Evolutionary conservation across 2,113 vertebrate species (phyloP).

Genomic region (Saimiri boliviensis): DNA sequence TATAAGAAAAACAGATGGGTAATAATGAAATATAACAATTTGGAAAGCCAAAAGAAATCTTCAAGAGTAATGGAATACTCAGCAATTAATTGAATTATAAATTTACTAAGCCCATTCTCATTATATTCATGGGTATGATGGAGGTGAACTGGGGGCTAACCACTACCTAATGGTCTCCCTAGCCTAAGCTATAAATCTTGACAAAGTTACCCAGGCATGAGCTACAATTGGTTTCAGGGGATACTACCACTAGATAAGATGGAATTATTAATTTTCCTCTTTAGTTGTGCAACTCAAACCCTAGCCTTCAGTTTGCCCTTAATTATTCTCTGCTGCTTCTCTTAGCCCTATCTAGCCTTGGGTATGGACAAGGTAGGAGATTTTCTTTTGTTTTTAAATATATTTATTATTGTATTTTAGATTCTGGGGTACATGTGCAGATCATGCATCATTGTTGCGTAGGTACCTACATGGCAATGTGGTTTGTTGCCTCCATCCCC

Average conservation of each 20-base stretch:
- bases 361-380: background rate
- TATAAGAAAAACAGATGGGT: background rate
- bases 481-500: too few relatives aligned
- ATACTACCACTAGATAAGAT: background rate
- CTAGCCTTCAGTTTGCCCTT: background rate
- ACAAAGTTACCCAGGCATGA: background rate
- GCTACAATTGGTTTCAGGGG: background rate
- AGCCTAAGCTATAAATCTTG: background rate
- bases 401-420: too few relatives aligned
- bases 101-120: background rate
- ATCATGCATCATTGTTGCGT: too few relatives aligned
- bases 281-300: background rate
- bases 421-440: too few relatives aligned
- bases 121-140: background rate
- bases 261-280: background rate
- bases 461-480: too few relatives aligned
- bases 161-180: background rate
- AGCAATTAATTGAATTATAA: background rate
- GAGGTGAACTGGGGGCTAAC: background rate
- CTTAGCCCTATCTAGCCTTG: background rate
- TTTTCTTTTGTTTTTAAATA: too few relatives aligned
- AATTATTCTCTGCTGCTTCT: background rate
- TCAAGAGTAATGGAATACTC: background rate
- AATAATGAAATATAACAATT: background rate
- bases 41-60: slow-evolving; percentile 1